A percentile compares a stretch with the other conserved stretches of the same genome.
These are phyloP conservation scores for Salminus brasiliensis DNA, from an alignment of 2,113 vertebrate genomes.

Conservation along the genomic window DNA sequence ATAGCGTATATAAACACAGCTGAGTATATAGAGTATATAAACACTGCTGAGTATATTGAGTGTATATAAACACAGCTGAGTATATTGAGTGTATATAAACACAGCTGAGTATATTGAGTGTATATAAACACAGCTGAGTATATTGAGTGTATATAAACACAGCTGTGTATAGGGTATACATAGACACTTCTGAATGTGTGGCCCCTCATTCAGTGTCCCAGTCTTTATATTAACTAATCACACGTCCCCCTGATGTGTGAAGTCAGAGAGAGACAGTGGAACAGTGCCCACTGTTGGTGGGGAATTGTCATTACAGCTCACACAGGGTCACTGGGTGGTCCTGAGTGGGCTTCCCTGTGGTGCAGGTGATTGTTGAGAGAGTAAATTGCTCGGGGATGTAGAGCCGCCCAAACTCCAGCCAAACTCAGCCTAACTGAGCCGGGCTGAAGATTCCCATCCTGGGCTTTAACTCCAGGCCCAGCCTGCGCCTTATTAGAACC, in stretches of 20 bases:
- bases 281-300: conserved; percentile 68
- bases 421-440: conserved; percentile 22
- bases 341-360: conserved; percentile 10
- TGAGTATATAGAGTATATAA: no score
- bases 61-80: no score
- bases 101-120: no score
- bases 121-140: neutral
- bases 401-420: conserved; percentile 54
- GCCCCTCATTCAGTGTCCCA: neutral
- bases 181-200: no score
- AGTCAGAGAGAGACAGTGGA: conserved; percentile 9
- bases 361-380: conserved; percentile 36
- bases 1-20: no score
- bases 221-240: neutral
- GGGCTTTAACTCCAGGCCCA: neutral
- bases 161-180: neutral
- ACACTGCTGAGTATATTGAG: no score
- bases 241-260: neutral
- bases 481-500: conserved; percentile 76
- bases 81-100: no score
- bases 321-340: conserved; percentile 48
- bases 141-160: no score
- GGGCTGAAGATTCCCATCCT: neutral
- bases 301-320: conserved; percentile 58
- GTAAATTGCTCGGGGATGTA: conserved; percentile 46